Percentiles rank a stretch among this genome's conserved stretches.
Evolutionary conservation across 2,797 vertebrate species (phyloP).

Genomic region (Takifugu ocellatus): DNA sequence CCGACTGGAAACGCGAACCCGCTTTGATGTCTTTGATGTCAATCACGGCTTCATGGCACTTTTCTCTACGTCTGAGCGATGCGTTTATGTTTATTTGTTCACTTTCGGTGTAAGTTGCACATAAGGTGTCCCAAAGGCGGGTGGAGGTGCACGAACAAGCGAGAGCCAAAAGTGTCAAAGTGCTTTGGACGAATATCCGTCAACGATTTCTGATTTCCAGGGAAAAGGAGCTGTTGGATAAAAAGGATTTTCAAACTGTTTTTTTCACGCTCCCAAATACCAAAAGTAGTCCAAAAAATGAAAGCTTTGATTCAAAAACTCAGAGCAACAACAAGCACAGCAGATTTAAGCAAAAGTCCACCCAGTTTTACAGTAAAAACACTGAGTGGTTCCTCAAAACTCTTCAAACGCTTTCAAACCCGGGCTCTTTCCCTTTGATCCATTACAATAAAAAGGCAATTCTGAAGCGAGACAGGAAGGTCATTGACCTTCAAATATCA

Average conservation of each 20-base stretch:
- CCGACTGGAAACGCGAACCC: not conserved
- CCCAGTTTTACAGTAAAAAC: not conserved
- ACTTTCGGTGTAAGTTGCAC: conserved; percentile 39
- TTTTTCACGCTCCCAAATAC: too few species aligned
- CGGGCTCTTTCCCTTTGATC: conserved; percentile 40
- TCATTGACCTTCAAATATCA: conserved; percentile 64
- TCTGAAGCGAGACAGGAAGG: conserved; percentile 40
- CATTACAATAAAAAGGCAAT: conserved; percentile 58
- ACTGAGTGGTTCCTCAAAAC: conserved; percentile 13
- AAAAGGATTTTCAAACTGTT: too few species aligned
- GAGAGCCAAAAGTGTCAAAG: conserved; percentile 7
- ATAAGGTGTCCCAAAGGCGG: conserved; percentile 30
- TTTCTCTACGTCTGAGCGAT: conserved; percentile 15
- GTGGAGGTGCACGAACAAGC: conserved; percentile 1
- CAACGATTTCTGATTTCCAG: too few species aligned
- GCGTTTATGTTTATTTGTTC: conserved; percentile 36
- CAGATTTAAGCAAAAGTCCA: not conserved
- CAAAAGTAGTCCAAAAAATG: too few species aligned
- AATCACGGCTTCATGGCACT: conserved; percentile 10
- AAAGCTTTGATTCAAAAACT: too few species aligned
- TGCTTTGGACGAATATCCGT: conserved; percentile 6
- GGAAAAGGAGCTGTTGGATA: too few species aligned
- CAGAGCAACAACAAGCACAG: not conserved
- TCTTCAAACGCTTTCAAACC: conserved; percentile 32
- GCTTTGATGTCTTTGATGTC: conserved; percentile 40